A percentile compares a stretch with the other conserved stretches of the same genome.
These are phyloP conservation scores for Oligia latruncula DNA, from an alignment of 2,888 invertebrate species.

Conservation along the genomic window DNA sequence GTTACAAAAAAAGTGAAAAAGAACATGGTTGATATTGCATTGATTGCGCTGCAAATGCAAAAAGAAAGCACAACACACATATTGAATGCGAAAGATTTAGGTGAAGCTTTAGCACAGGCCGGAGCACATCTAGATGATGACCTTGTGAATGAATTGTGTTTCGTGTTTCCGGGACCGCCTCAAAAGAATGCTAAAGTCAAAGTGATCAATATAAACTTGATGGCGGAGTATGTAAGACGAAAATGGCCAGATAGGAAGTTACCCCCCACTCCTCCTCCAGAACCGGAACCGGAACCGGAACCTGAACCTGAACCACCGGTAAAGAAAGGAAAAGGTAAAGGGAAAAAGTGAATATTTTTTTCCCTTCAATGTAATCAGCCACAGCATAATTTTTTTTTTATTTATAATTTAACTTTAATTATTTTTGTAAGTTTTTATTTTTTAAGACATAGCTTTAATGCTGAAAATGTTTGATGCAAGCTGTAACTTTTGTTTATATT, in stretches of 20 bases:
- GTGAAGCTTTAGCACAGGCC: constrained; percentile 43
- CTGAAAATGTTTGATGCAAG: background rate
- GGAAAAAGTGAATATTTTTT: constrained; percentile 17
- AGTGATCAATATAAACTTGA: constrained; percentile 69
- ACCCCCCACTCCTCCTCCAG: constrained; percentile 78
- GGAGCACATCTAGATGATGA: constrained; percentile 72
- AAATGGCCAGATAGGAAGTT: constrained; percentile 81
- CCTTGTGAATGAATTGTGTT: constrained; percentile 73
- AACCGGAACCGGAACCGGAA: constrained; percentile 66
- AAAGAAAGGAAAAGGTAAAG: background rate
- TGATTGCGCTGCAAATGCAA: constrained; percentile 71
- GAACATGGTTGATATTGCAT: constrained; percentile 73
- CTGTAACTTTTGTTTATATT: background rate
- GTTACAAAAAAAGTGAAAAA: constrained; percentile 73
- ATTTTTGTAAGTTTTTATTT: background rate
- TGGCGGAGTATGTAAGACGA: constrained; percentile 77
- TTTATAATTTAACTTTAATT: background rate
- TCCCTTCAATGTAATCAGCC: background rate
- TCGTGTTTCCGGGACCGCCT: constrained; percentile 72
- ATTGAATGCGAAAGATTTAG: constrained; percentile 72
- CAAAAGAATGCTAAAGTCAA: constrained; percentile 69
- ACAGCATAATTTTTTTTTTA: background rate
- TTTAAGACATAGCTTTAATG: background rate
- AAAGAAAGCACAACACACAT: constrained; percentile 67
- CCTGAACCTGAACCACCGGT: background rate